Conservation (phyloP, 2,797 vertebrate genomes). For the Okamejei kenojei region DNA sequence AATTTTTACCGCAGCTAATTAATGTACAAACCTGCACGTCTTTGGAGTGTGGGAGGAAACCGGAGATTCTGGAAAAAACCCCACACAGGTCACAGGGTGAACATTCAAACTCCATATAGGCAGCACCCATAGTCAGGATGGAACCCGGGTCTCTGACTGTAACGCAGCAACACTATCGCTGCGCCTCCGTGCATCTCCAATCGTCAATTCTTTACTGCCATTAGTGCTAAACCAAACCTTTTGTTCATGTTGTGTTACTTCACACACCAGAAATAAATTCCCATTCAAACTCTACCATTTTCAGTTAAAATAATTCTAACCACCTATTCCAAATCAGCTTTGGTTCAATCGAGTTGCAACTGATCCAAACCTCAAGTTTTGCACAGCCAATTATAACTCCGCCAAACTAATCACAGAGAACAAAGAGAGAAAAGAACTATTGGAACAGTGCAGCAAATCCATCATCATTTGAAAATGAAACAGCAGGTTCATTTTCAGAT, state of each 20-base stretch:
- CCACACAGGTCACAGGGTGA: no score
- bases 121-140: no score
- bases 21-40: no score
- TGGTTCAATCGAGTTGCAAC: neutral
- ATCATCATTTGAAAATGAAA: neutral
- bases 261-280: neutral
- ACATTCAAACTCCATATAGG: no score
- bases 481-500: neutral
- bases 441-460: neutral
- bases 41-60: no score
- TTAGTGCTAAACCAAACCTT: neutral
- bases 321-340: neutral
- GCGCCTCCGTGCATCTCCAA: no score
- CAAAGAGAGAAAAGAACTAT: neutral
- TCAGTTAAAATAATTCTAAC: neutral
- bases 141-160: no score
- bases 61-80: no score
- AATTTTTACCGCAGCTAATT: no score
- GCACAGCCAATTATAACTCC: neutral
- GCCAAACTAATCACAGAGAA: neutral
- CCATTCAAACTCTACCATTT: neutral
- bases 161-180: no score
- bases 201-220: neutral
- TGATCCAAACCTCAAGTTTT: conserved; percentile 2
- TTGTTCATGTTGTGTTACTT: neutral